Percentiles rank a stretch among this genome's conserved stretches.
Evolutionary conservation across 2,113 vertebrate genomes (phyloP).

Genomic region (Furnarius figulus): DNA sequence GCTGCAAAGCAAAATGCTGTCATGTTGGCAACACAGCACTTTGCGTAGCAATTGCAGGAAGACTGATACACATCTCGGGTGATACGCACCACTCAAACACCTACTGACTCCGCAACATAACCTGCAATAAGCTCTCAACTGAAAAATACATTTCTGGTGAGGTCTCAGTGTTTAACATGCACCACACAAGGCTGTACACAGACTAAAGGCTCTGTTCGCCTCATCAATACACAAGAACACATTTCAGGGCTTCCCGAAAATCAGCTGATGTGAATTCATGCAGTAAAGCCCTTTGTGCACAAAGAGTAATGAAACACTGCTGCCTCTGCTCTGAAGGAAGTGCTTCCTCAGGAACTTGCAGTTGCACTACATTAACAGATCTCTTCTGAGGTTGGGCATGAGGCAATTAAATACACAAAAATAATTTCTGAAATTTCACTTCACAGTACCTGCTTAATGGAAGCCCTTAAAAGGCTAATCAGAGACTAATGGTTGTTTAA

Average conservation of each 20-base stretch:
- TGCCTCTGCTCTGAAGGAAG: not conserved
- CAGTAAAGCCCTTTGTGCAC: not conserved
- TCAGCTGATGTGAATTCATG: constrained; percentile 7
- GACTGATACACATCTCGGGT: not conserved
- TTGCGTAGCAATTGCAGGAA: not conserved
- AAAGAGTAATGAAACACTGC: not conserved
- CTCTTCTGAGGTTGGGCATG: not conserved
- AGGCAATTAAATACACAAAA: not conserved
- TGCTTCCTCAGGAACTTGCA: not conserved
- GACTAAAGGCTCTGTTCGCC: not conserved
- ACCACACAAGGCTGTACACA: not conserved
- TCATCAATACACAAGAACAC: not conserved
- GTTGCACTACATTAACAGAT: not conserved
- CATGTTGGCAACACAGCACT: constrained; percentile 8
- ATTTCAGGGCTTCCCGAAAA: not conserved
- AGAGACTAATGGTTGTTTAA: not conserved
- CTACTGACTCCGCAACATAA: not conserved
- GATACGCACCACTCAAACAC: not conserved
- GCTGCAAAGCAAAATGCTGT: constrained; percentile 23
- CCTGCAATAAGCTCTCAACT: not conserved
- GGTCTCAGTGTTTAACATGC: not conserved
- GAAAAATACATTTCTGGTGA: not conserved
- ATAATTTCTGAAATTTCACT: not conserved
- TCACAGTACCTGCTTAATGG: not conserved
- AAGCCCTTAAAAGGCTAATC: not conserved